These are phyloP conservation scores for Otocyon megalotis DNA, from an alignment of 2,113 vertebrate genomes.

Conservation along the genomic window DNA sequence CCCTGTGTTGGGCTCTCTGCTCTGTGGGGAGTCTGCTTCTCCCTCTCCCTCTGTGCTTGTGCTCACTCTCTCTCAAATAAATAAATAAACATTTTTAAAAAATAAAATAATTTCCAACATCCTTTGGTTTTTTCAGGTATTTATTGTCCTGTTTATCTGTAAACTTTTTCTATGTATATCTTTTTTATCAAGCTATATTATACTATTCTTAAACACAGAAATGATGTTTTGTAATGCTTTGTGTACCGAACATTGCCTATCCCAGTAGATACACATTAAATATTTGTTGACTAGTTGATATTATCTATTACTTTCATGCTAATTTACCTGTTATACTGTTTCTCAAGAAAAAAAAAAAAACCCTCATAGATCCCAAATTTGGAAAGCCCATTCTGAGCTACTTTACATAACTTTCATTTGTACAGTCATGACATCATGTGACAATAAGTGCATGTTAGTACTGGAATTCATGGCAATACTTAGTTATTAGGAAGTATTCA, in stretches of 20 bases:
- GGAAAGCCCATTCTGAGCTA: not conserved
- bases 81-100: no score
- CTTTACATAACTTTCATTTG: not conserved
- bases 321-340: slow-evolving; percentile 25
- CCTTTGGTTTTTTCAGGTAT: not conserved
- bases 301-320: slow-evolving; percentile 26
- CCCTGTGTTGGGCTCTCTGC: no score
- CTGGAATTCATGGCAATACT: not conserved
- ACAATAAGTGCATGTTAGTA: not conserved
- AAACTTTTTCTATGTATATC: not conserved
- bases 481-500: not conserved
- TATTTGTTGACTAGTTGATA: not conserved
- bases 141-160: not conserved
- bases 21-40: no score
- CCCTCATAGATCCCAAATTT: not conserved
- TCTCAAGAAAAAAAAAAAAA: not conserved
- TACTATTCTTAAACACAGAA: slow-evolving; percentile 14
- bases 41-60: no score
- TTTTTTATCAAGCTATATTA: not conserved
- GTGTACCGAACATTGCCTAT: not conserved
- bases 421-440: not conserved
- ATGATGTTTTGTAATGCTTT: not conserved
- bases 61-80: no score
- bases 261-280: not conserved
- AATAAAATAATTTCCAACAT: not conserved